phyloP scores from a whole-genome alignment of 2,888 invertebrate genomes.

The Drosophila leonis region DNA sequence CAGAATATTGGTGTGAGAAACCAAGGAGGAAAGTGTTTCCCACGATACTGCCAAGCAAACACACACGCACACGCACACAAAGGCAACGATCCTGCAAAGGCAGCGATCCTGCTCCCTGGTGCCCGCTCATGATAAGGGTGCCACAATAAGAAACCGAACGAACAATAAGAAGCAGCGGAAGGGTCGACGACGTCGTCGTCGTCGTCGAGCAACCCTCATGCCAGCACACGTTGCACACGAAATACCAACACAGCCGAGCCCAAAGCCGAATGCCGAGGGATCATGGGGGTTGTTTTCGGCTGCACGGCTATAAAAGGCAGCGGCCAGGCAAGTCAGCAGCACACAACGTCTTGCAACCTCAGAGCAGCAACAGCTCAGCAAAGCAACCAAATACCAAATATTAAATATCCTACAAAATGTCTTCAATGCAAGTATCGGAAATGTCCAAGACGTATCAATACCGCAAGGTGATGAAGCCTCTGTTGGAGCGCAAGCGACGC shows the following conservation, averaged over 20 bases:
- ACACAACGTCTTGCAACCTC: constrained; percentile 76
- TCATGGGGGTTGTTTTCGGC: constrained; percentile 64
- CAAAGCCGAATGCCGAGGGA: constrained; percentile 20
- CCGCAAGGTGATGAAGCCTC: constrained; percentile 97
- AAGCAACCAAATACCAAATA: constrained; percentile 24
- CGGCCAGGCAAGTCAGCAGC: constrained; percentile 23
- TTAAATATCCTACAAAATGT: constrained; percentile 64
- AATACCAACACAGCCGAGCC: constrained; percentile 65
- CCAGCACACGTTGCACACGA: constrained; percentile 59
- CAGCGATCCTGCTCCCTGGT: constrained; percentile 74
- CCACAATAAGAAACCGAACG: constrained; percentile 72
- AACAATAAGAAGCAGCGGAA: constrained; percentile 78
- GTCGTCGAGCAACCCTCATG: constrained; percentile 69
- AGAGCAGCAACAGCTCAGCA: constrained; percentile 68
- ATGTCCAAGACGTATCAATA: constrained; percentile 96
- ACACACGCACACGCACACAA: constrained; percentile 35
- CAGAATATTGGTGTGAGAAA: constrained; percentile 84
- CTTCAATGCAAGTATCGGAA: constrained; percentile 82
- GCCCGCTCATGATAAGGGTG: constrained; percentile 75
- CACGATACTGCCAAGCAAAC: constrained; percentile 78
- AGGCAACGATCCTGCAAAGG: constrained; percentile 61
- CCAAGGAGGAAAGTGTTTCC: constrained; percentile 84
- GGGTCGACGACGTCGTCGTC: constrained; percentile 51
- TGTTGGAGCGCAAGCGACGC: constrained; percentile 94
- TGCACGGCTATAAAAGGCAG: constrained; percentile 73